Percentiles rank a stretch among this genome's conserved stretches.
Conservation (phyloP, 2,888 invertebrate genomes). For the Thelaira solivaga region DNA sequence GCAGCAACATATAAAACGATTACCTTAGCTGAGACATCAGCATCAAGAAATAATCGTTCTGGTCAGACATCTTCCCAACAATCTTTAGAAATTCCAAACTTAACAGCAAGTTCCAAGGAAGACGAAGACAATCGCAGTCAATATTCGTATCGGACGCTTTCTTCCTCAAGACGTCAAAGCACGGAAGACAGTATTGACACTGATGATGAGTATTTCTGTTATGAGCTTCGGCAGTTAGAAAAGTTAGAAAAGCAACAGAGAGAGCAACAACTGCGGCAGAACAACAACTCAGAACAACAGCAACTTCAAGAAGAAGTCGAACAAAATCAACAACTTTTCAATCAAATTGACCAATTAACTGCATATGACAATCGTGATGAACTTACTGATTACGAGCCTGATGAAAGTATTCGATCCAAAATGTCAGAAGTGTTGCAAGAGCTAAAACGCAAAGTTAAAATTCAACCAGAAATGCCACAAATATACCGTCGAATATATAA, state of each 20-base stretch:
- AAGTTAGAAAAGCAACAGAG: constrained; percentile 84
- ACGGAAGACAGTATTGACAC: constrained; percentile 95
- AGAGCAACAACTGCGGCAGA: constrained; percentile 17
- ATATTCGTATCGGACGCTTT: constrained; percentile 91
- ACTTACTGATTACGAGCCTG: constrained; percentile 78
- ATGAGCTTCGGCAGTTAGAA: constrained; percentile 90
- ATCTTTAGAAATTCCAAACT: constrained; percentile 85
- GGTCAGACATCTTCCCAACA: constrained; percentile 60
- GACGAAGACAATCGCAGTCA: constrained; percentile 92
- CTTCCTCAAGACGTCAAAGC: constrained; percentile 91
- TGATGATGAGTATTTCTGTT: constrained; percentile 95
- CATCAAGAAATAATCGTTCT: constrained; percentile 66
- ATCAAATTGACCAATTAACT: constrained; percentile 79
- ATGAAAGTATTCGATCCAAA: constrained; percentile 85
- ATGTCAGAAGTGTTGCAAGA: constrained; percentile 90
- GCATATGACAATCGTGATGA: constrained; percentile 79
- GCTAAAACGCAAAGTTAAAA: constrained; percentile 83
- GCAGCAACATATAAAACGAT: neutral
- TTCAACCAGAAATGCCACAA: constrained; percentile 57
- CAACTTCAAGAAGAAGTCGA: constrained; percentile 28
- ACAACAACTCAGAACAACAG: neutral
- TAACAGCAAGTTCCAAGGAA: constrained; percentile 77
- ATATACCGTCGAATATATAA: constrained; percentile 34
- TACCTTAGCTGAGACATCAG: neutral
- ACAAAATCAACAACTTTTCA: constrained; percentile 67